These are phyloP conservation scores for Diplodus sargus DNA, from an alignment of 2,797 vertebrate genomes.

Conservation along the genomic window DNA sequence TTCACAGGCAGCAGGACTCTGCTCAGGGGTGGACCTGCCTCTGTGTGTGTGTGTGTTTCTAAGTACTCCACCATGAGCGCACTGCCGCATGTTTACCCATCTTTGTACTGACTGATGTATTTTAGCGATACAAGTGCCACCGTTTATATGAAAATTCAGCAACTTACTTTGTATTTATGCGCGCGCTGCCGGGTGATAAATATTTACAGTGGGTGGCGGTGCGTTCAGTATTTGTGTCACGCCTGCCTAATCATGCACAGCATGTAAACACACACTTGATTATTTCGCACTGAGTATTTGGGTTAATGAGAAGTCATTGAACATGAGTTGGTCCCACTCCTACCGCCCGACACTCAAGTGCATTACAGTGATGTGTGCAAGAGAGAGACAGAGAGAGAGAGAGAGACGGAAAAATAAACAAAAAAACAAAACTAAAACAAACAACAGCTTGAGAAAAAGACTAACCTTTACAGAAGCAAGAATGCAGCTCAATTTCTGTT, in stretches of 20 bases:
- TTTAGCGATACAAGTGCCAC: conserved; percentile 6
- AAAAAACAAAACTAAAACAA: conserved; percentile 36
- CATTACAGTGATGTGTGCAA: conserved; percentile 53
- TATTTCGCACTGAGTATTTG: conserved; percentile 75
- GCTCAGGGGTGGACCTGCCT: conserved; percentile 44
- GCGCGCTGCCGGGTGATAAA: conserved; percentile 60
- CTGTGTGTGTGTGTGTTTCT: conserved; percentile 35
- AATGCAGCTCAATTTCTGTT: conserved; percentile 85
- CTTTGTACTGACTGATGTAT: not conserved
- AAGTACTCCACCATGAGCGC: not conserved
- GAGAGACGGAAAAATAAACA: no score
- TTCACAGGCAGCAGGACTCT: conserved; percentile 64
- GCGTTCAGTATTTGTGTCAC: conserved; percentile 75
- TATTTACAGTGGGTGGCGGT: conserved; percentile 74
- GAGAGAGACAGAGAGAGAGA: conserved; percentile 43
- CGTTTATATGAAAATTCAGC: conserved; percentile 34
- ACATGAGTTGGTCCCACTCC: conserved; percentile 76
- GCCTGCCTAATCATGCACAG: conserved; percentile 82
- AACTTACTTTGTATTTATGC: conserved; percentile 55
- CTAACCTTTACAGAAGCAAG: conserved; percentile 89
- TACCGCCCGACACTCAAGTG: conserved; percentile 60
- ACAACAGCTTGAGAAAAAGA: conserved; percentile 79
- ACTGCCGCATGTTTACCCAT: conserved; percentile 3
- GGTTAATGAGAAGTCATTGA: conserved; percentile 82
- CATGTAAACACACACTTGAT: conserved; percentile 84